Base-by-base conservation (phyloP, 2,888 invertebrate species). In the Andrena haemorrhoa region DNA sequence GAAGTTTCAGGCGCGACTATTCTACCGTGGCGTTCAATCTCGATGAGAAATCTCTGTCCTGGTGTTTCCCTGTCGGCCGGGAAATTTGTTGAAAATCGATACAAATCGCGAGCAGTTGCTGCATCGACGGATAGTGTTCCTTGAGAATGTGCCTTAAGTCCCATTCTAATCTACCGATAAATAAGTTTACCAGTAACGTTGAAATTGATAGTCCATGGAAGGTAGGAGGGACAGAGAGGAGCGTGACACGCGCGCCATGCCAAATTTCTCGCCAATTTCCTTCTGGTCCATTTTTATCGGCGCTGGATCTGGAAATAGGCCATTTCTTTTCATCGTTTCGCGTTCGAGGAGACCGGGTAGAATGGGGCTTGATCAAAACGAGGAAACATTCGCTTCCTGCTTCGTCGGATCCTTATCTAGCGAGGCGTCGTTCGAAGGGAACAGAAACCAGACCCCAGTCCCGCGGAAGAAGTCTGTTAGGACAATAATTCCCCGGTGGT, bases 401-500 rank as follows among this genome's bases (percentile, higher is more conserved):
- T 47, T 23, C 49, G 35, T 73, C 61, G 72, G 72, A 85, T 82
- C 63, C 65, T 75, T 82, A 85, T 82, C 85, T 7, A 35, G 31
- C 53, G 69, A 20, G 16, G 26, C 49, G 33, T 51, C 56, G 53
- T 41, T 75, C 26, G 31, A 35, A 61, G 16, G 29, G 6, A 63
- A 58, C 56, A 58, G 72, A 61, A 41, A 47, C 35, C 66, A 76
- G 71, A 65, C 75, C 65, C 64, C 69, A 78, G 75, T 77, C 79
- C 73, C 60, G 23, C 35, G 79, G 23, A 82, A 86, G 73, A 56
- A 74, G 63, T 58, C 63, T 64, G 75, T 79, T 71, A 70, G 61
- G 82, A 87, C 85, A 86, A 85, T 85, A 85, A 86, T 87, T 83
- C 60, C 61, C 33, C 79, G 33, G 47, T 8, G 68, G 72, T 86